Base-by-base conservation (phyloP, 2,113 vertebrate species). In the Camelus bactrianus region DNA sequence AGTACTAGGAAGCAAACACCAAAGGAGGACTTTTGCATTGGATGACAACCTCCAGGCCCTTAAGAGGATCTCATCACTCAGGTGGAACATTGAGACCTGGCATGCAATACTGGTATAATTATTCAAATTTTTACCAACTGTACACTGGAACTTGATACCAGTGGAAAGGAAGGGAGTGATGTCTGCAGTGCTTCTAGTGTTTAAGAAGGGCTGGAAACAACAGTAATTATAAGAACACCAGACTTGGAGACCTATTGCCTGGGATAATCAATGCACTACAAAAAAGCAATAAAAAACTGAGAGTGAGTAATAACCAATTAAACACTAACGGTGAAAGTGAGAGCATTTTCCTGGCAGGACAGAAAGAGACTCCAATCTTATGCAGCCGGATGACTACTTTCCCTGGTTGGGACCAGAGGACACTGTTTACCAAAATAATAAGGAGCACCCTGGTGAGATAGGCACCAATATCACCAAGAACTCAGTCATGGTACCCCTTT, bases 241-340 rank as follows among this genome's bases (percentile, higher is more conserved):
- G 35, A 91, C 35, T 12, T 60, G 20, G n/a, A 75, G 56, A 56
- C 81, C 46, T 86, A 69, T 75, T 76, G 9, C 32, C 67, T 13
- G 12, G 12, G 24, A 10, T 83, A 56, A 83, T 82, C 42, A 38
- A 52, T 56, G 65, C 19, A 50, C 28, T 86, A 38, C 24, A 65
- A 50, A 86, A 76, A 89, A 46, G 54, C 30, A 32, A 54, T 52
- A 81, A 50, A 89, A 95, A 19, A n/a, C 8, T 79, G 30, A 86
- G 19, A 35, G 35, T 81, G 48, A 91, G 82, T 79, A 91, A 93
- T 87, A 80, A 87, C 15, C 42, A 42, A 46, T 65, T 91, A n/a
- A 86, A 58, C 20, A 22, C 52, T 81, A 73, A 58, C 20, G 60
- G 50, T 30, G 26, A 80, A 91, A 86, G 48, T 17, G 56, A 72